Evolutionary conservation across 2,797 vertebrate species (phyloP), one percentile per base, ranked within the genome.

Genomic region (Periparus ater): DNA sequence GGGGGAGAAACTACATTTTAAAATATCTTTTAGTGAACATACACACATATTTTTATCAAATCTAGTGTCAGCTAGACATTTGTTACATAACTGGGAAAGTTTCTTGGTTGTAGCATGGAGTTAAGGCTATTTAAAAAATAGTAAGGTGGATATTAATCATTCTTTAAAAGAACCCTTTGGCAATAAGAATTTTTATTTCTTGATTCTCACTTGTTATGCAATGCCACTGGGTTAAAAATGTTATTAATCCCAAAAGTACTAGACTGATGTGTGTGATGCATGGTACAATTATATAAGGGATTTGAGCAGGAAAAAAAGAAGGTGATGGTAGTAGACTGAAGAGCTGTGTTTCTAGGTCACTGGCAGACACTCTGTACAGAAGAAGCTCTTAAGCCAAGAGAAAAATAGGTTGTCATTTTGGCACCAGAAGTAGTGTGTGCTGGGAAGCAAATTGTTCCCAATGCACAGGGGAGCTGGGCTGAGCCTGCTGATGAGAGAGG

Each of bases 311-410:
- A 17, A 47, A 70, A 74, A 89, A 92, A 73, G 51, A 88, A 89
- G 76, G 63, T 75, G 74, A 95, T 60, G 45, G n/a, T 53, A 70
- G 66, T 30, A 92, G 79, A 79, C 82, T 73, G 82, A 88, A 78
- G 60, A 88, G 77, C 76, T 91, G 55, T 74, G 32, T 96, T 96
- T 97, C 93, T 96, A 95, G 92, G 95, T 95, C 93, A 95, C 70
- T 89, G 91, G 44, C 77, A 88, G 71, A 22, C 82, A 73, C 47
- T 85, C 65, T 45, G 36, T 75, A 42, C 72, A 83, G 75, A 29
- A 89, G 84, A 88, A 83, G 81, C 78, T 94, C 81, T 91, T 93
- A 92, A 92, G 87, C 78, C 65, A 83, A 75, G 70, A 89, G 65
- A 68, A 96, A 97, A 95, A 92, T 71, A 91, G 87, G 57, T 94